Evolutionary conservation across 1,140 invertebrate genomes (phyloP).

Genomic region (Proctacanthus coquilletti): DNA sequence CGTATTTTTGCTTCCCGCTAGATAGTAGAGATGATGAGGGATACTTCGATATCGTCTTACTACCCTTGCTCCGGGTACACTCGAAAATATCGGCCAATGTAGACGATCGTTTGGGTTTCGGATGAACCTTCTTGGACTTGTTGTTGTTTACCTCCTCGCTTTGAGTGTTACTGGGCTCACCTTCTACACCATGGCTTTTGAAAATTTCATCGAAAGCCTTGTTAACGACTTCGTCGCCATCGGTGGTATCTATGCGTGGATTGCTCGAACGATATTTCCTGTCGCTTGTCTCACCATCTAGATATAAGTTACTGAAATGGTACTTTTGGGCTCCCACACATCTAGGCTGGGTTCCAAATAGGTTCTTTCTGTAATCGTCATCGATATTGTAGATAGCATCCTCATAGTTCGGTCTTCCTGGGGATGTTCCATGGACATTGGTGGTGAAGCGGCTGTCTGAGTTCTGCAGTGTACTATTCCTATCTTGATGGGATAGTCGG

Average conservation of each 20-base stretch:
- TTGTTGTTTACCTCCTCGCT: constrained; percentile 8
- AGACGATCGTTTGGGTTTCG: constrained; percentile 8
- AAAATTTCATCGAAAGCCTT: constrained; percentile 28
- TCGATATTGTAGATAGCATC: constrained; percentile 12
- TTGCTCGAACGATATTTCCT: neutral
- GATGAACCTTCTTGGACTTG: neutral
- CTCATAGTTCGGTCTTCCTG: neutral
- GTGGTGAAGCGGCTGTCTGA: neutral
- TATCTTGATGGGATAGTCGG: constrained; percentile 15
- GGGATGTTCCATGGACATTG: neutral
- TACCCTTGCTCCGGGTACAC: constrained; percentile 9
- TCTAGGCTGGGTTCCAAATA: constrained; percentile 18
- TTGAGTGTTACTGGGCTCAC: constrained; percentile 17
- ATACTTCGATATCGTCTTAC: constrained; percentile 4
- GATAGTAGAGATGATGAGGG: constrained; percentile 5
- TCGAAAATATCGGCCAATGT: constrained; percentile 23
- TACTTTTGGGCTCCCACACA: too few species aligned
- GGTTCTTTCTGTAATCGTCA: constrained; percentile 27
- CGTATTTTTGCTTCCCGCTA: constrained; percentile 12
- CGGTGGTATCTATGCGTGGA: constrained; percentile 1
- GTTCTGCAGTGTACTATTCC: constrained; percentile 15
- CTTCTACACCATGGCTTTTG: constrained; percentile 12
- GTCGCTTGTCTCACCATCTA: too few species aligned
- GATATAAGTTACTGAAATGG: neutral
- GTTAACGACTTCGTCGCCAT: constrained; percentile 13